A percentile compares a stretch with the other conserved stretches of the same genome.
Evolutionary conservation across 92 coral and sea anemone genomes (phyloP).

Genomic region (Bergia puertoricense): DNA sequence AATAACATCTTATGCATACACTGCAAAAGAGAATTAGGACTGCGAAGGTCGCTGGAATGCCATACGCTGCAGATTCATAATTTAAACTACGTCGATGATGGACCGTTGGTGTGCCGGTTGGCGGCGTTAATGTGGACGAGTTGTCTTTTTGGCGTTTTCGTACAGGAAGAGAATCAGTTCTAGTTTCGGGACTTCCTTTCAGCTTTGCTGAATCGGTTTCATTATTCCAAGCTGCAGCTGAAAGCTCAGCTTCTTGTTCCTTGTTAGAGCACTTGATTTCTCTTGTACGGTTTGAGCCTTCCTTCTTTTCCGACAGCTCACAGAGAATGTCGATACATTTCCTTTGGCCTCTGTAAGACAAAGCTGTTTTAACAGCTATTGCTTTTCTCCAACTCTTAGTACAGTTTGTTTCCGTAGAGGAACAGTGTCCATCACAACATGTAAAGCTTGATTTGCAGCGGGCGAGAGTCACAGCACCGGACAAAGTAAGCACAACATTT

Average conservation of each 20-base stretch:
- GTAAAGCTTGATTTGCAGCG: background rate
- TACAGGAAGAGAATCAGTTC: background rate
- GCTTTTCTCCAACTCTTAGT: background rate
- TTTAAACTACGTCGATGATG: background rate
- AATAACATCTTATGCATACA: background rate
- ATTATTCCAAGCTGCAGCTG: background rate
- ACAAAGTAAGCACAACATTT: background rate
- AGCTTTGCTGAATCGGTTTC: background rate
- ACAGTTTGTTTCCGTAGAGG: background rate
- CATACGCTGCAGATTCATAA: background rate
- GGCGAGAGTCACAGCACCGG: background rate
- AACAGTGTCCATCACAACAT: background rate
- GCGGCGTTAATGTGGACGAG: background rate
- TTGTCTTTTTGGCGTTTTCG: background rate
- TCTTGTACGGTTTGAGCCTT: background rate
- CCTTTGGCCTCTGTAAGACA: background rate
- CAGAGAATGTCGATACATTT: background rate
- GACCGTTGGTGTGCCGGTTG: background rate
- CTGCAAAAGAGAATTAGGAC: background rate
- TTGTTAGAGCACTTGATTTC: background rate
- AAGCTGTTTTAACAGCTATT: background rate
- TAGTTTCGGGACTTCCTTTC: background rate
- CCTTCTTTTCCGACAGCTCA: background rate
- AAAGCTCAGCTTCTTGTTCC: background rate
- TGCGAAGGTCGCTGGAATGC: background rate